Evolutionary conservation across 2,888 invertebrate species (phyloP).

Genomic region (Anorthoa munda): DNA sequence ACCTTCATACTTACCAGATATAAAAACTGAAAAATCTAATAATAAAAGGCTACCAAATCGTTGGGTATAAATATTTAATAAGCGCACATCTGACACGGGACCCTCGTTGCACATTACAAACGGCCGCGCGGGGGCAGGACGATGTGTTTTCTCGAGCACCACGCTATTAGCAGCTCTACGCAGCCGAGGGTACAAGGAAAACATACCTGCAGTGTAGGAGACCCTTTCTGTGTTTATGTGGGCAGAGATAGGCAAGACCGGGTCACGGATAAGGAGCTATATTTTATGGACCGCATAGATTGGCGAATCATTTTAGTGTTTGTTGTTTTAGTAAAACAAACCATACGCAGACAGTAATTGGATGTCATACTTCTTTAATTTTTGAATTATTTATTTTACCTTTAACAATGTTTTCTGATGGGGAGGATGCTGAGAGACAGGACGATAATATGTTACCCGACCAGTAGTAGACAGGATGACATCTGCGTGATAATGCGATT

Average conservation of each 20-base stretch:
- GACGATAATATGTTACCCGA: background rate
- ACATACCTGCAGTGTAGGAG: background rate
- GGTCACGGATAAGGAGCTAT: background rate
- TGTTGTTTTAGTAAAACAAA: background rate
- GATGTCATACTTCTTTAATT: background rate
- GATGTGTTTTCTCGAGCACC: constrained; percentile 42
- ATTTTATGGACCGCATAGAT: background rate
- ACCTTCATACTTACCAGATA: no score
- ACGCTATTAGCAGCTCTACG: constrained; percentile 17
- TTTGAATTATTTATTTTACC: background rate
- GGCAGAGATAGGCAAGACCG: background rate
- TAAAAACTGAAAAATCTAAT: background rate
- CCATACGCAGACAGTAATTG: background rate
- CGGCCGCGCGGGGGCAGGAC: constrained; percentile 21
- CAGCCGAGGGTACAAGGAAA: constrained; percentile 4
- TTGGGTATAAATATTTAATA: constrained; percentile 63
- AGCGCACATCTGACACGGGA: constrained; percentile 44
- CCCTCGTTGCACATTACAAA: constrained; percentile 56
- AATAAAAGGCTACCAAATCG: constrained; percentile 34
- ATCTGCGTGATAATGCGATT: no score
- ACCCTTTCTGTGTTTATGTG: background rate
- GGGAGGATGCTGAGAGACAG: background rate
- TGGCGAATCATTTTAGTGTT: background rate
- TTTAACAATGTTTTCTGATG: background rate
- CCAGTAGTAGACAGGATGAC: no score